Conservation (phyloP, 2,113 vertebrate genomes). For the Burhinus bistriatus region DNA sequence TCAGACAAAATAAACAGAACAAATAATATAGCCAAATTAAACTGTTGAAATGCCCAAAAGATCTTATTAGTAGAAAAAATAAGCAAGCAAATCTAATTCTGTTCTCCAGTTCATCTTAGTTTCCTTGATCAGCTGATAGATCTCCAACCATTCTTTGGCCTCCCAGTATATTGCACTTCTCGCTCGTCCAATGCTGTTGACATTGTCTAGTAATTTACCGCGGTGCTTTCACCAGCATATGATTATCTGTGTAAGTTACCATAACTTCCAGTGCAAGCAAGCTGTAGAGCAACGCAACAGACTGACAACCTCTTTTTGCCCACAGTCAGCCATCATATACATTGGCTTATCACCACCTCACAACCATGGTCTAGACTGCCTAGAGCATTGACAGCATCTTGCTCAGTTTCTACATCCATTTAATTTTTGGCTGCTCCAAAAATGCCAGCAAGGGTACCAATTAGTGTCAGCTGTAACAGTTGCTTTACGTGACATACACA, state of each 20-base stretch:
- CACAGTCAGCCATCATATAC: not conserved
- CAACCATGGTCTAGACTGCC: not conserved
- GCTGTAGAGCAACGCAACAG: not conserved
- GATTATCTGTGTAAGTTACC: not conserved
- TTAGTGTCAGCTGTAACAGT: constrained; percentile 35
- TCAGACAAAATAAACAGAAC: not conserved
- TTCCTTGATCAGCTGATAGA: not conserved
- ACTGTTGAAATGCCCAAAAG: not conserved
- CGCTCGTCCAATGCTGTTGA: not conserved
- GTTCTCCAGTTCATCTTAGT: not conserved
- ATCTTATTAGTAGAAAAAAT: not conserved
- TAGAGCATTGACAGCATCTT: not conserved
- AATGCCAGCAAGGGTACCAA: constrained; percentile 10
- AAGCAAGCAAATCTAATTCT: not conserved
- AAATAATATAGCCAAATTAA: not conserved
- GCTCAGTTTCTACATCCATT: not conserved
- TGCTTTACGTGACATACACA: not conserved
- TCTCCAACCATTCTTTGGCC: not conserved
- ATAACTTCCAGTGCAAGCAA: not conserved
- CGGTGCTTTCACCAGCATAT: not conserved
- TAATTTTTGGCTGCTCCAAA: constrained; percentile 15
- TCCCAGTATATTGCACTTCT: not conserved
- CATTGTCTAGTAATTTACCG: not conserved
- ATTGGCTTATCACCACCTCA: not conserved
- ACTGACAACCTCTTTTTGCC: not conserved